Conservation (phyloP, 2,113 vertebrate species). For the Archilochus colubris region DNA sequence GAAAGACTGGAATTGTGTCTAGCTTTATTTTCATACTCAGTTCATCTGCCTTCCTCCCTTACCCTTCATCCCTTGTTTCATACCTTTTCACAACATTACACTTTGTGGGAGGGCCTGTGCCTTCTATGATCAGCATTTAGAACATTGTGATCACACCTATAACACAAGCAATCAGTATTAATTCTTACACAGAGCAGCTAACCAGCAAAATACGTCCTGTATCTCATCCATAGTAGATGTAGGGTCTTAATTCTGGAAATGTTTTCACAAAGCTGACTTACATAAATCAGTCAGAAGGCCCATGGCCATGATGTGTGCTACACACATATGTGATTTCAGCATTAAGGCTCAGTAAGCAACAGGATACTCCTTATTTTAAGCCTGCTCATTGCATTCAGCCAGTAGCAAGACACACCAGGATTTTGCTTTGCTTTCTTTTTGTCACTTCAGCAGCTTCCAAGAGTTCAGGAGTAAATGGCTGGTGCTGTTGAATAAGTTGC, state of each 20-base stretch:
- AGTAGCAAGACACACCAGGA: background rate
- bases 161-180: background rate
- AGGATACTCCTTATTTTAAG: background rate
- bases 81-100: background rate
- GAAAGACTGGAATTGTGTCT: background rate
- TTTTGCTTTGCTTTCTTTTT: background rate
- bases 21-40: background rate
- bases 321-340: background rate
- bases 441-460: background rate
- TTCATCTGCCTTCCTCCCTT: background rate
- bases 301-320: background rate
- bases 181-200: background rate
- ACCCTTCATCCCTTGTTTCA: background rate
- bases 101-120: background rate
- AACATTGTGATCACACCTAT: background rate
- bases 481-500: background rate
- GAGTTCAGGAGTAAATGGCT: background rate
- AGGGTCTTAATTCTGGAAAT: background rate
- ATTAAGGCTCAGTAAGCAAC: background rate
- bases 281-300: background rate
- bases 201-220: background rate
- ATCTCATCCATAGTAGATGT: background rate
- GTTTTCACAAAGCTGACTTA: background rate
- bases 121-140: background rate
- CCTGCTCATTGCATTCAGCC: background rate